phyloP scores from a whole-genome alignment of 1,140 invertebrate species.

The Atta texana region DNA sequence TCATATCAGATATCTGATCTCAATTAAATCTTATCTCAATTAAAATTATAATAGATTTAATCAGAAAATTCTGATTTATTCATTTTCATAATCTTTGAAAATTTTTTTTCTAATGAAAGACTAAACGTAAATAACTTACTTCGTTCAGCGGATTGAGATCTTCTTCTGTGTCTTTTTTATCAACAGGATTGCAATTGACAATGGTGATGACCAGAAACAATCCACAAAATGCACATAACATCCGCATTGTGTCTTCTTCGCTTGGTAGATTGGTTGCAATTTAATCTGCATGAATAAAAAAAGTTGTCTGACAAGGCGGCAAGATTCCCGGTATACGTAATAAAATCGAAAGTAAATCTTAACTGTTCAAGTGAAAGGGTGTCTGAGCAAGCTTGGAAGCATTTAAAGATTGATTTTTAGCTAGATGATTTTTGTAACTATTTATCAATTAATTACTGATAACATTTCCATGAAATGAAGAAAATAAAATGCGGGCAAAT shows the following conservation, averaged over 20 bases:
- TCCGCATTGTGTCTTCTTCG: constrained; percentile 78
- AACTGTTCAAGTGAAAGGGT: constrained; percentile 70
- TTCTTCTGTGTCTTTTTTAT: constrained; percentile 80
- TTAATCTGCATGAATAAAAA: constrained; percentile 46
- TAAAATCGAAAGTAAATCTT: constrained; percentile 19
- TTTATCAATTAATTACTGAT: not conserved
- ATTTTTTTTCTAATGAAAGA: too few species aligned
- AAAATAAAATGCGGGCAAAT: not conserved
- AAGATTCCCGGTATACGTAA: not conserved
- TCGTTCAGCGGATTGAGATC: constrained; percentile 84
- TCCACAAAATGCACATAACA: constrained; percentile 74
- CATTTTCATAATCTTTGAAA: too few species aligned
- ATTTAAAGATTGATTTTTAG: not conserved
- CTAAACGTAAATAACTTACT: constrained; percentile 76
- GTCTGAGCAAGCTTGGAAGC: not conserved
- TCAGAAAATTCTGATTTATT: too few species aligned
- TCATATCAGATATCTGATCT: too few species aligned
- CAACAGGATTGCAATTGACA: constrained; percentile 77
- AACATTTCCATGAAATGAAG: not conserved
- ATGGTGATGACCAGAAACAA: constrained; percentile 74
- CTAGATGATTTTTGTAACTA: not conserved
- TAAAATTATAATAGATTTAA: too few species aligned
- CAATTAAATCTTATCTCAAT: too few species aligned
- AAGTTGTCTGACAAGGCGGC: not conserved
- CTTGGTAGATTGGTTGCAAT: constrained; percentile 28